Conservation (phyloP, 2,888 invertebrate species). For the Cloeon dipterum region DNA sequence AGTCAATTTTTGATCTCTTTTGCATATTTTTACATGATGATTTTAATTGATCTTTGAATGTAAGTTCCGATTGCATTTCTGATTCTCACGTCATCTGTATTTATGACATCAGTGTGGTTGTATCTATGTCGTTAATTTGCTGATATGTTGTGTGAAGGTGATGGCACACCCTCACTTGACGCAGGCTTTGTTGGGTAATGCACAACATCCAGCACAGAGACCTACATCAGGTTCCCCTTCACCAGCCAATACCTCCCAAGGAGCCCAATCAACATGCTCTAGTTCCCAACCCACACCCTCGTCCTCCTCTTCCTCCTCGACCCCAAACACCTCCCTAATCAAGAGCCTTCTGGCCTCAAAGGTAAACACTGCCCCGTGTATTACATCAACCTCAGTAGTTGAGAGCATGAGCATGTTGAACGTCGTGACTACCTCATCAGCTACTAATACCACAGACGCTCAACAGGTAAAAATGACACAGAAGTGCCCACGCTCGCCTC, state of each 20-base stretch:
- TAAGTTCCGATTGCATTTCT: no score
- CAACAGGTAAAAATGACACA: not conserved
- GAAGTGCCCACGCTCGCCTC: no score
- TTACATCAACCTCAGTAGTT: slow-evolving; percentile 3
- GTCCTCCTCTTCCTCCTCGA: slow-evolving; percentile 2
- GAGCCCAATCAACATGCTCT: slow-evolving; percentile 9
- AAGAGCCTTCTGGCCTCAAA: slow-evolving; percentile 87
- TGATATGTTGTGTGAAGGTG: slow-evolving; percentile 21
- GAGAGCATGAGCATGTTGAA: slow-evolving; percentile 7
- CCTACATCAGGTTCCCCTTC: slow-evolving; percentile 13
- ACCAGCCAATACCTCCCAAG: slow-evolving; percentile 9
- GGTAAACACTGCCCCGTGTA: slow-evolving; percentile 33
- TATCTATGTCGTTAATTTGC: no score
- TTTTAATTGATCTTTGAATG: no score
- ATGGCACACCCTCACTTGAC: slow-evolving; percentile 35
- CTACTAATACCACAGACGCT: not conserved
- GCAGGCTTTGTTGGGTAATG: slow-evolving; percentile 26
- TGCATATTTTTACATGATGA: no score
- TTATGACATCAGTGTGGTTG: no score
- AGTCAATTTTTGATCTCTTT: no score
- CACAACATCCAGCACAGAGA: slow-evolving; percentile 8
- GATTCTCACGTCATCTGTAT: no score
- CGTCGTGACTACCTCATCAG: not conserved
- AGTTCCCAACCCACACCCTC: not conserved
- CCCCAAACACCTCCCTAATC: slow-evolving; percentile 41